Evolutionary conservation across 2,888 invertebrate genomes (phyloP).

Genomic region (Arge pagana): DNA sequence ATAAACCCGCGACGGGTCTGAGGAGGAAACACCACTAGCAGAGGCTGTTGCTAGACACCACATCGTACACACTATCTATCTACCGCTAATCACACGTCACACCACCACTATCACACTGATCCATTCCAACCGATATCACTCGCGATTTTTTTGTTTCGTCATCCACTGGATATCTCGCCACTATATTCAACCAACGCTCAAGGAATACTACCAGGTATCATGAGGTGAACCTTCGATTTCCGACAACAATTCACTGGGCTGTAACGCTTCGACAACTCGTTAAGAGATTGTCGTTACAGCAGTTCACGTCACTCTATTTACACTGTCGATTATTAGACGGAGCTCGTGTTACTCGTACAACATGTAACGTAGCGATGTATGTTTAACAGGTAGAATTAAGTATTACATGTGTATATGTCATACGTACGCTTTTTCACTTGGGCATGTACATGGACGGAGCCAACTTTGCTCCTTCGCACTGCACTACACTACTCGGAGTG

Average conservation of each 20-base stretch:
- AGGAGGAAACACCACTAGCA: slow-evolving; percentile 39
- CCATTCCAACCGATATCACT: slow-evolving; percentile 26
- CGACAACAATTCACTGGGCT: not conserved
- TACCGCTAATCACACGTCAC: slow-evolving; percentile 42
- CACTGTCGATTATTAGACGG: slow-evolving; percentile 9
- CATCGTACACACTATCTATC: slow-evolving; percentile 47
- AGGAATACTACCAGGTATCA: slow-evolving; percentile 5
- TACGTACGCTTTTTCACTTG: slow-evolving; percentile 36
- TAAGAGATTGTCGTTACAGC: slow-evolving; percentile 9
- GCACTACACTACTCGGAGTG: slow-evolving; percentile 60
- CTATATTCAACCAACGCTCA: slow-evolving; percentile 3
- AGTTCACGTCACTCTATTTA: slow-evolving; percentile 4
- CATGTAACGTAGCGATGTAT: no score
- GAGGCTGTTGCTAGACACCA: slow-evolving; percentile 45
- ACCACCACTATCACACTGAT: slow-evolving; percentile 39
- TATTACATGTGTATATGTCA: slow-evolving; percentile 15
- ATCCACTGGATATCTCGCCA: slow-evolving; percentile 2
- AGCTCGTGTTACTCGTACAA: no score
- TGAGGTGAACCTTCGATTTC: not conserved
- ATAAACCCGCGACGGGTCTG: slow-evolving; percentile 38
- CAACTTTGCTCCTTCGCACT: slow-evolving; percentile 56
- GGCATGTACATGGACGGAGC: slow-evolving; percentile 52
- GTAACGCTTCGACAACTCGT: slow-evolving; percentile 6
- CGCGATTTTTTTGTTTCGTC: slow-evolving; percentile 1
- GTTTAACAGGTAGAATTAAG: slow-evolving; percentile 9